phyloP scores from a whole-genome alignment of 2,888 invertebrate genomes.

The Protonemura montana region DNA sequence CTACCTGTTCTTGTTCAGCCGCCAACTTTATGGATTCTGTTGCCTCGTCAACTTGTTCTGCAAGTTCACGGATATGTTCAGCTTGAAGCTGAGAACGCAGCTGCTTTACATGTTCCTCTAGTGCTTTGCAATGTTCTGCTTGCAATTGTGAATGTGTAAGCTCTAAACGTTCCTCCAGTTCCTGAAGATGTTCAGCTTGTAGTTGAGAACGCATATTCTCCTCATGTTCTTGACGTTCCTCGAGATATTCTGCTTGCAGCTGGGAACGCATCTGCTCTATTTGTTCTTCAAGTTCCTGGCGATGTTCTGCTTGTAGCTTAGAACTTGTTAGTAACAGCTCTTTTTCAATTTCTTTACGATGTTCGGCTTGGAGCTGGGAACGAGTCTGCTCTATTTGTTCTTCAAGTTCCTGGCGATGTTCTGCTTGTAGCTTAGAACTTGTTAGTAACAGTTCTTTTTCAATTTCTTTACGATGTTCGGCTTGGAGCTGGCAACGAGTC shows the following conservation, averaged over 20 bases:
- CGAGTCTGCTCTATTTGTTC: too few species aligned
- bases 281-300: too few species aligned
- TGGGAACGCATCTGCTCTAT: too few species aligned
- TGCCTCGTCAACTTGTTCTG: conserved; percentile 38
- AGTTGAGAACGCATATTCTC: background rate
- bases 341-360: background rate
- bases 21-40: conserved; percentile 15
- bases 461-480: background rate
- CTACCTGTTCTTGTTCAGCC: conserved; percentile 43
- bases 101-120: background rate
- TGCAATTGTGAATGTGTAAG: background rate
- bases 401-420: too few species aligned
- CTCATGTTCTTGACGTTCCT: background rate
- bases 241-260: too few species aligned
- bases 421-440: background rate
- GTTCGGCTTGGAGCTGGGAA: background rate
- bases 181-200: background rate
- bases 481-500: background rate
- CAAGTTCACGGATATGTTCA: background rate
- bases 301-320: too few species aligned
- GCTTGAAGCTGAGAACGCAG: background rate
- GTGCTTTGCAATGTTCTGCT: background rate
- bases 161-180: background rate
- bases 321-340: background rate
- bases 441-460: conserved; percentile 26